phyloP scores from a whole-genome alignment of 2,113 vertebrate genomes.

The Oenanthe oenanthe region DNA sequence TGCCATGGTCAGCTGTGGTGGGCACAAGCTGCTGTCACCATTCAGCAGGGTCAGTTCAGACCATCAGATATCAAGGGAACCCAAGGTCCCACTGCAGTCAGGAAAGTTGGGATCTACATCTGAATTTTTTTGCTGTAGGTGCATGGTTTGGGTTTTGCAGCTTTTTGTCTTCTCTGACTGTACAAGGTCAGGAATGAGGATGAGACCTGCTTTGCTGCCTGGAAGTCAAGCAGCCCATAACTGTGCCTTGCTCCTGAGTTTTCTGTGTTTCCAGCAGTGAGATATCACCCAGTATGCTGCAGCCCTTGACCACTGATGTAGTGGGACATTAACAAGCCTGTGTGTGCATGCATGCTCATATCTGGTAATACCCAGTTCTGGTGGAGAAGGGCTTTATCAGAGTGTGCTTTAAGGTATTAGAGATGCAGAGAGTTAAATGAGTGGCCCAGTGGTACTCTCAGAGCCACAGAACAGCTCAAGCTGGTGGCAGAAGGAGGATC shows the following conservation, averaged over 20 bases:
- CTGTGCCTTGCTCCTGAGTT: neutral
- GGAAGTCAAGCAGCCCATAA: neutral
- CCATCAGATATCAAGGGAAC: fast-evolving
- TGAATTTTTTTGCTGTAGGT: neutral
- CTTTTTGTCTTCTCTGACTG: neutral
- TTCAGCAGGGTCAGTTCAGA: neutral
- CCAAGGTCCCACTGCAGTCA: fast-evolving
- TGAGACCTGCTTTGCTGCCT: neutral
- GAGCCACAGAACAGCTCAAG: neutral
- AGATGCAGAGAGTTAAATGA: neutral
- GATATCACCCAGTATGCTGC: neutral
- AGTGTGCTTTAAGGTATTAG: neutral
- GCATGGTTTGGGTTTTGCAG: neutral
- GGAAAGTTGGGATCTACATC: neutral
- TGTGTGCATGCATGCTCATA: neutral
- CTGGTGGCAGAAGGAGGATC: neutral
- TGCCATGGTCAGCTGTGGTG: fast-evolving
- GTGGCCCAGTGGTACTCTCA: neutral
- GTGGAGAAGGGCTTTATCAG: neutral
- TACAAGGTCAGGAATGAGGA: neutral
- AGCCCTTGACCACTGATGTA: neutral
- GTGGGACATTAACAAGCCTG: neutral
- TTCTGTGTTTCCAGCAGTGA: neutral
- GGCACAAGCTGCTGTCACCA: neutral
- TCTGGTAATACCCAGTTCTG: neutral